A percentile compares a stretch with the other conserved stretches of the same genome.
Evolutionary conservation across 2,113 vertebrate species (phyloP).

Genomic region (Hystrix cristata): DNA sequence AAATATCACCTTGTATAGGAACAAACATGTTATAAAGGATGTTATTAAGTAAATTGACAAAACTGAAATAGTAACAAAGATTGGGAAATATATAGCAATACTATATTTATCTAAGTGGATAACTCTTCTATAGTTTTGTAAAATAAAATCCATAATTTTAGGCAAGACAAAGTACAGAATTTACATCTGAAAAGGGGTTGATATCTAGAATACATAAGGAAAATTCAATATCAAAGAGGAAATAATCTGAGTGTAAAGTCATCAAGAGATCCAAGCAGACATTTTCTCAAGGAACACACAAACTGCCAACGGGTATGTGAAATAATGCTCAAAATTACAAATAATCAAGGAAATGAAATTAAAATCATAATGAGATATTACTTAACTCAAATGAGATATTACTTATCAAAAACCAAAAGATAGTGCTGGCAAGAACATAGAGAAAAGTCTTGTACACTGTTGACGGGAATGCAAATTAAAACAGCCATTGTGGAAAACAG

Average conservation of each 20-base stretch:
- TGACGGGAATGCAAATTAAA: neutral
- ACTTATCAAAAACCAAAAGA: neutral
- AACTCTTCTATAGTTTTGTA: neutral
- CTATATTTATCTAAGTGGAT: neutral
- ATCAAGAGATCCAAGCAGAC: neutral
- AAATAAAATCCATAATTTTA: neutral
- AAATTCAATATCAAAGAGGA: neutral
- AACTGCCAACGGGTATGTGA: neutral
- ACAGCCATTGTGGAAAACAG: neutral
- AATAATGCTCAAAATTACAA: neutral
- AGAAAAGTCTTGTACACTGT: neutral
- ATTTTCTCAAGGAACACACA: neutral
- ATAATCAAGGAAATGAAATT: neutral
- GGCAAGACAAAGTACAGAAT: neutral
- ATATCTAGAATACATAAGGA: neutral
- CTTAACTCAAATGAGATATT: neutral
- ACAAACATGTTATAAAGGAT: neutral
- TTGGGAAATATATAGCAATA: slow-evolving; percentile 12
- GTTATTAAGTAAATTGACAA: neutral
- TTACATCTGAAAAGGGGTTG: neutral
- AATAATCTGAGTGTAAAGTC: neutral
- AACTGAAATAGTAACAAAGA: neutral
- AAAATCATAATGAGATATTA: neutral
- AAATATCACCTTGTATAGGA: neutral
- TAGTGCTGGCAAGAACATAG: neutral